These are phyloP conservation scores for Dolichallabes microphthalmus DNA, from an alignment of 2,113 vertebrate genomes.

Conservation along the genomic window DNA sequence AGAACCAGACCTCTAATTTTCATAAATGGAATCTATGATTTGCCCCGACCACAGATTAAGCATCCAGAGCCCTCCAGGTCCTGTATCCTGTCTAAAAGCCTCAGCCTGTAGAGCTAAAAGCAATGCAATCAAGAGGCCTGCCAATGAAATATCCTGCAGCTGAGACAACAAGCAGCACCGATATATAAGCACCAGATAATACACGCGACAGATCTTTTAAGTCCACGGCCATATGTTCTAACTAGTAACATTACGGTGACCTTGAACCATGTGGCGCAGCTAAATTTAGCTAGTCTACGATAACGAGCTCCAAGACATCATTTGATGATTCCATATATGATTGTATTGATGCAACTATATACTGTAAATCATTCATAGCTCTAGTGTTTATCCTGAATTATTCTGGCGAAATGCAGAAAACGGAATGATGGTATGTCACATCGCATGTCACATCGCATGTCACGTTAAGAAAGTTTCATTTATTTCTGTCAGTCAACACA, in stretches of 20 bases:
- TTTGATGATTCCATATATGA: no score
- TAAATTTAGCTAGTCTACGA: background rate
- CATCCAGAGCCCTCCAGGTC: slow-evolving; percentile 25
- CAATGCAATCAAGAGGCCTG: slow-evolving; percentile 37
- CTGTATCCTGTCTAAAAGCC: slow-evolving; percentile 40
- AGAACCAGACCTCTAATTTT: slow-evolving; percentile 20
- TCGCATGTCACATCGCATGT: slow-evolving; percentile 24
- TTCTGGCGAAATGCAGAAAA: slow-evolving; percentile 7
- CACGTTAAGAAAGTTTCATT: slow-evolving; percentile 63
- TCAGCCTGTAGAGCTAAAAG: slow-evolving; percentile 37
- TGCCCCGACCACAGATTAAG: slow-evolving; percentile 4
- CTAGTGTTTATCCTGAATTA: background rate
- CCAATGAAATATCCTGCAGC: slow-evolving; percentile 48
- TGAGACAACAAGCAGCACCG: slow-evolving; percentile 61
- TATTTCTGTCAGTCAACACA: slow-evolving; percentile 62
- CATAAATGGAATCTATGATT: slow-evolving; percentile 28
- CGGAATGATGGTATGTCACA: background rate
- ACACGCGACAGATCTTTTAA: slow-evolving; percentile 42
- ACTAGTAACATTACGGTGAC: slow-evolving; percentile 31
- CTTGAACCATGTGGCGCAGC: slow-evolving; percentile 28
- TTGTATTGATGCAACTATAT: background rate
- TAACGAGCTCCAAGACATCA: background rate
- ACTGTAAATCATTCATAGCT: background rate
- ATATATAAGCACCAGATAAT: slow-evolving; percentile 41
- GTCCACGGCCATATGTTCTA: slow-evolving; percentile 35